Conservation (phyloP, 1,140 invertebrate species). For the Drosophila rhopaloa region DNA sequence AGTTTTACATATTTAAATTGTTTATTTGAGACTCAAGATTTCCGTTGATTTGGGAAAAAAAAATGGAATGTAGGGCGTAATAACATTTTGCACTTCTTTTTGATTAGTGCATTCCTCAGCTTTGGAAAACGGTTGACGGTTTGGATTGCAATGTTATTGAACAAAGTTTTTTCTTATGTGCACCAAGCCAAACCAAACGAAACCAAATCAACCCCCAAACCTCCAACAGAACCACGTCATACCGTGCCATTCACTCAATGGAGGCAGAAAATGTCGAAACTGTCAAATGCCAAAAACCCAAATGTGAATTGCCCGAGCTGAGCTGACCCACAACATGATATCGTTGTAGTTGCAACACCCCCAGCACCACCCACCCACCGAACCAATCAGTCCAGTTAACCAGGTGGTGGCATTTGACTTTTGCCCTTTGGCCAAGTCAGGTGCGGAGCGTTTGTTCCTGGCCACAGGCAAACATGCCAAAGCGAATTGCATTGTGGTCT, state of each 20-base stretch:
- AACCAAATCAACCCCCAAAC: conserved; percentile 11
- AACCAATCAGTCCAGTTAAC: conserved; percentile 28
- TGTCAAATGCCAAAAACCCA: conserved; percentile 81
- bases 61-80: no score
- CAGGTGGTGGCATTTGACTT: conserved; percentile 51
- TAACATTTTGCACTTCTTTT: no score
- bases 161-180: conserved; percentile 52
- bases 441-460: conserved; percentile 17
- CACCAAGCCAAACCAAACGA: neutral
- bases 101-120: neutral
- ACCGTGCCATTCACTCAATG: conserved; percentile 44
- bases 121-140: conserved; percentile 35
- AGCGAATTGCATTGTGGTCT: conserved; percentile 55
- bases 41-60: no score
- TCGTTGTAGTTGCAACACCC: conserved; percentile 22
- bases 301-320: conserved; percentile 62
- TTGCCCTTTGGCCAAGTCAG: conserved; percentile 38
- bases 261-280: conserved; percentile 76
- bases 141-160: conserved; percentile 65
- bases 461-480: conserved; percentile 61
- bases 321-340: conserved; percentile 34
- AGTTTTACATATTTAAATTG: neutral
- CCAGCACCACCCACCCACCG: neutral
- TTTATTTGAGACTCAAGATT: neutral
- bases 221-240: conserved; percentile 6